A percentile compares a stretch with the other conserved stretches of the same genome.
These are phyloP conservation scores for Eudyptes chrysolophus DNA, from an alignment of 2,113 vertebrate species.

Conservation along the genomic window DNA sequence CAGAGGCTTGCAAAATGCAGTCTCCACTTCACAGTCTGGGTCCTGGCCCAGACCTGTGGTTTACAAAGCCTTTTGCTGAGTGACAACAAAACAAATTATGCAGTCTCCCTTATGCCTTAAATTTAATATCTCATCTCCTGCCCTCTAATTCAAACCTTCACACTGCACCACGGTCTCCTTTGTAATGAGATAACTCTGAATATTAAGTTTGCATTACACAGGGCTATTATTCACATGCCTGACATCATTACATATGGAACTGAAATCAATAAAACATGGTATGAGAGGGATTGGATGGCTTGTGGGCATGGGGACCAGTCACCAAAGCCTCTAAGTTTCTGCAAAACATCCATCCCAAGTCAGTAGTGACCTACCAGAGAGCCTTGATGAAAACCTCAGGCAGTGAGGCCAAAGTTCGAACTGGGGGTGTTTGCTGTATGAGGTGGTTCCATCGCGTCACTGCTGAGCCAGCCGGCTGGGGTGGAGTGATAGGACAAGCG, in stretches of 20 bases:
- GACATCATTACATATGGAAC: slow-evolving; percentile 48
- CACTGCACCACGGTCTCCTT: slow-evolving; percentile 50
- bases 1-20: slow-evolving; percentile 19
- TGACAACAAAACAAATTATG: slow-evolving; percentile 68
- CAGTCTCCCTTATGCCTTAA: slow-evolving; percentile 50
- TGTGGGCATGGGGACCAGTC: slow-evolving; percentile 37
- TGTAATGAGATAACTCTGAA: slow-evolving; percentile 67
- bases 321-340: background rate
- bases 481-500: background rate
- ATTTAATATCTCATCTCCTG: slow-evolving; percentile 67
- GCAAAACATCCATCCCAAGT: background rate
- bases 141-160: slow-evolving; percentile 67
- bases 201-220: slow-evolving; percentile 62
- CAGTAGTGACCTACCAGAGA: background rate
- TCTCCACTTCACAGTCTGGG: slow-evolving; percentile 35
- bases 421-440: background rate
- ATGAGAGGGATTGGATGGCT: background rate
- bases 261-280: slow-evolving; percentile 62
- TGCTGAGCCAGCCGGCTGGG: background rate
- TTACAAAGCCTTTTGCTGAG: slow-evolving; percentile 53
- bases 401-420: background rate
- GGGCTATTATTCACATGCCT: slow-evolving; percentile 48
- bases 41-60: slow-evolving; percentile 28
- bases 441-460: background rate
- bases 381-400: background rate